These are phyloP conservation scores for Anthophora plumipes DNA, from an alignment of 2,888 invertebrate genomes.

Conservation along the genomic window DNA sequence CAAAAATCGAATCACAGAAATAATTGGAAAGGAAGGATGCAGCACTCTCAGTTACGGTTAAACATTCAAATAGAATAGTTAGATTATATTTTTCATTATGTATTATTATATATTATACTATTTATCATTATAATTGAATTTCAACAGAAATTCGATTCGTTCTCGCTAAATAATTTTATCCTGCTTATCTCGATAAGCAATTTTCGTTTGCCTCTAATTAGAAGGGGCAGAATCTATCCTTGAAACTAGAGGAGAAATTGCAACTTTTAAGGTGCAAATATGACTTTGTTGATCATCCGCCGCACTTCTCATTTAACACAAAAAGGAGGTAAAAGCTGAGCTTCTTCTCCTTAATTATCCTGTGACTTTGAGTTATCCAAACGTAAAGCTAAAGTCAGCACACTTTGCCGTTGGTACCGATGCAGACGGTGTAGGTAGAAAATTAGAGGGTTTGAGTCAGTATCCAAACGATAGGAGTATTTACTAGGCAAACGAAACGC, in stretches of 20 bases:
- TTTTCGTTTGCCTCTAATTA: slow-evolving; percentile 28
- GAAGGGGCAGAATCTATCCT: not conserved
- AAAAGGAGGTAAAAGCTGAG: slow-evolving; percentile 14
- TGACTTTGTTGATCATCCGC: slow-evolving; percentile 13
- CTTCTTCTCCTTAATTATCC: slow-evolving; percentile 60
- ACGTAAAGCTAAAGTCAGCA: slow-evolving; percentile 52
- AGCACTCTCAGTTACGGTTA: too few relatives aligned
- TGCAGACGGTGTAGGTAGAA: slow-evolving; percentile 58
- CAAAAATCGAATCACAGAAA: too few relatives aligned
- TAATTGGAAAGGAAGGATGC: too few relatives aligned
- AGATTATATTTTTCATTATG: too few relatives aligned
- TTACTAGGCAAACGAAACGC: slow-evolving; percentile 74
- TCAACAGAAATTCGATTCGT: not conserved
- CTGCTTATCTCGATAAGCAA: not conserved
- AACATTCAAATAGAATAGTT: too few relatives aligned
- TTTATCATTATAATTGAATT: too few relatives aligned
- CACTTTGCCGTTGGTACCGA: slow-evolving; percentile 32
- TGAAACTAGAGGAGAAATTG: not conserved
- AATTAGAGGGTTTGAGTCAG: slow-evolving; percentile 63
- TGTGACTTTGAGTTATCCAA: slow-evolving; percentile 49
- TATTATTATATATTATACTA: too few relatives aligned
- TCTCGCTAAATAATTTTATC: not conserved
- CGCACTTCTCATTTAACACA: slow-evolving; percentile 11
- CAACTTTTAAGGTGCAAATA: slow-evolving; percentile 20
- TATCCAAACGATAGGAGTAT: slow-evolving; percentile 63